Percentiles rank a stretch among this genome's conserved stretches.
phyloP scores from a whole-genome alignment of 2,888 invertebrate genomes.

The Ypsolopha sequella region DNA sequence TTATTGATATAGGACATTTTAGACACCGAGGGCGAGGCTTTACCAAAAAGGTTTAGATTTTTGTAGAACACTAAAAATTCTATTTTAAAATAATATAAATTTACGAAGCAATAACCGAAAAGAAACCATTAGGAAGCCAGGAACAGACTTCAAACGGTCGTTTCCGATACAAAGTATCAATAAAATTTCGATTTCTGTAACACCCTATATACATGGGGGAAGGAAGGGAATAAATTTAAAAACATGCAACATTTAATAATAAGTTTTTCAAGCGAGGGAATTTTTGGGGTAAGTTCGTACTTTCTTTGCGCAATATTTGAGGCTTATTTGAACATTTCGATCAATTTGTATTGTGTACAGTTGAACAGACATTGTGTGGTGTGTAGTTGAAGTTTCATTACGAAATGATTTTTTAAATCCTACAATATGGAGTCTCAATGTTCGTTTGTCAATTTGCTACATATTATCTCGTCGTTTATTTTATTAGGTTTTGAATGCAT shows the following conservation, averaged over 20 bases:
- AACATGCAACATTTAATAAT: constrained; percentile 64
- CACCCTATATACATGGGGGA: constrained; percentile 2
- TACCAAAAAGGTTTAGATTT: too few relatives aligned
- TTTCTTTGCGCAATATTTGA: constrained; percentile 5
- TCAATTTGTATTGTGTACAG: too few relatives aligned
- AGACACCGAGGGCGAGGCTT: too few relatives aligned
- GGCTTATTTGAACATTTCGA: neutral
- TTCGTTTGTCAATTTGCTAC: too few relatives aligned
- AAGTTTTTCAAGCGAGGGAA: constrained; percentile 22
- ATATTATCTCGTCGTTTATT: too few relatives aligned
- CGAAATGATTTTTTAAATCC: too few relatives aligned
- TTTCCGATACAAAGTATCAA: constrained; percentile 21
- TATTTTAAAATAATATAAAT: constrained; percentile 16
- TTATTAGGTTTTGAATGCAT: too few relatives aligned
- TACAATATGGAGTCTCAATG: too few relatives aligned
- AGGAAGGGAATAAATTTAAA: constrained; percentile 42
- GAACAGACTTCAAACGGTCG: constrained; percentile 2
- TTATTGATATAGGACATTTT: too few relatives aligned
- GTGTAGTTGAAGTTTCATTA: too few relatives aligned
- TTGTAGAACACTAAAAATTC: too few relatives aligned
- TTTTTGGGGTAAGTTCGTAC: constrained; percentile 17
- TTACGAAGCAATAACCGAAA: constrained; percentile 26
- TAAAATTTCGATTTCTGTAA: constrained; percentile 37
- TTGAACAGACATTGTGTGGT: too few relatives aligned
- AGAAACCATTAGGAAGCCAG: neutral